phyloP scores from a whole-genome alignment of 2,797 vertebrate species.

The Denticeps clupeoides region DNA sequence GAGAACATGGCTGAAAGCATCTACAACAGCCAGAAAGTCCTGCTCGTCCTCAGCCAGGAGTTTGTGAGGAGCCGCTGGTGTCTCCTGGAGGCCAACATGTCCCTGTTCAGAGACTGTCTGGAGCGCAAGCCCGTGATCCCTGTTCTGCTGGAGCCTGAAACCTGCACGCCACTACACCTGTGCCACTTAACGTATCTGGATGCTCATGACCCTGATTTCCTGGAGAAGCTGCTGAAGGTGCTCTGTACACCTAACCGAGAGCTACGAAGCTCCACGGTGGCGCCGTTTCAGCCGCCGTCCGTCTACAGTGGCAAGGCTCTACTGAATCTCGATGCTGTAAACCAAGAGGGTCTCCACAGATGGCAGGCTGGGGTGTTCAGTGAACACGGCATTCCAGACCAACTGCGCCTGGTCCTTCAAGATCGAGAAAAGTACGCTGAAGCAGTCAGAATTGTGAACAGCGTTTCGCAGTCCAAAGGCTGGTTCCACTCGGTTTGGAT shows the following conservation, averaged over 20 bases:
- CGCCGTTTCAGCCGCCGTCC: conserved; percentile 36
- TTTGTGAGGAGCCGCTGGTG: conserved; percentile 57
- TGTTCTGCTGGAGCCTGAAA: conserved; percentile 40
- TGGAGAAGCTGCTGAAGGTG: conserved; percentile 37
- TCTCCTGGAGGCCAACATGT: conserved; percentile 54
- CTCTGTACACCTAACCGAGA: conserved; percentile 37
- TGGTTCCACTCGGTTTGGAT: conserved; percentile 18
- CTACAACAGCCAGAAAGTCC: conserved; percentile 51
- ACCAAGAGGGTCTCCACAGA: conserved; percentile 29
- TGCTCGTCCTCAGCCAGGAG: conserved; percentile 50
- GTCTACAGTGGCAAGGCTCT: conserved; percentile 49
- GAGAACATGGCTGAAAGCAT: conserved; percentile 47
- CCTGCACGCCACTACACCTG: conserved; percentile 43
- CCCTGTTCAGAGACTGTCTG: conserved; percentile 46
- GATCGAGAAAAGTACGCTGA: conserved; percentile 36
- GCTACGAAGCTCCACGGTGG: conserved; percentile 29
- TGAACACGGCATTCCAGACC: conserved; percentile 40
- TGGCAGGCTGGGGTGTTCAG: conserved; percentile 41
- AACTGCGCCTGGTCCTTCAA: conserved; percentile 34
- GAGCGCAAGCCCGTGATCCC: conserved; percentile 45
- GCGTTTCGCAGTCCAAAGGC: conserved; percentile 25
- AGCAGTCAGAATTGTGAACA: conserved; percentile 41
- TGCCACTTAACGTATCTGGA: conserved; percentile 55
- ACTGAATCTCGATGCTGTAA: conserved; percentile 35
- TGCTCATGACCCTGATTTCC: conserved; percentile 29